Base-by-base conservation (phyloP, 2,113 vertebrate species). In the Puma concolor region DNA sequence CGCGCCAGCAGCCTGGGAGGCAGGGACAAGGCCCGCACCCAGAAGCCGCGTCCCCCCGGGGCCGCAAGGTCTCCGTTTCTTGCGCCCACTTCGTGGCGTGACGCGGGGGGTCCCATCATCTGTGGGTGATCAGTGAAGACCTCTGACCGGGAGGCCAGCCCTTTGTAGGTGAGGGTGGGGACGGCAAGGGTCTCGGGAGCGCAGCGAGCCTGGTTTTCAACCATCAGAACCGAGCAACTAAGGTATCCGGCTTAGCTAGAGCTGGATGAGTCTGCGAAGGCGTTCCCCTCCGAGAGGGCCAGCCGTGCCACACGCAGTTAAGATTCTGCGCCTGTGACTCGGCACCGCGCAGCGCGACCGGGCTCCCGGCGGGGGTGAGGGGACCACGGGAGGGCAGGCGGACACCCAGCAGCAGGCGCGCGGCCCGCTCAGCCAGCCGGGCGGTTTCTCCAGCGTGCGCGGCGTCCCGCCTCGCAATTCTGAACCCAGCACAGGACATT, bases 61-160 rank as follows among this genome's bases (percentile, higher is more conserved):
- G 71, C 31, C 50, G 60, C 60, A 9, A 7, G 97, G 98, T 98
- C 98, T 98, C 98, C 97, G 98, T 98, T 92, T 96, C 31, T 44
- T 2, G 38, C 7, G 23, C n/a, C 52, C 54, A 29, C 72, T 41
- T 57, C 9, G 19, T 16, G 69, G 85, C 21, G 27, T 8, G 38
- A 69, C 17, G 29, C 76, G 41, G 23, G 15, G 38, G 15, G 2
- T 50, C 76, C 21, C 63, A 2, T 19, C 63, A 1, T 19, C 72
- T 27, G 77, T 7, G 57, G 69, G n/a, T 36, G 57, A 38, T 57
- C 64, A 10, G 36, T 54, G 21, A 71, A 60, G 86, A 48, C 11
- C 27, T 86, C 60, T 3, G n/a, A 12, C 29, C 41, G 14, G 64
- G 85, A 36, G 50, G 41, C n/a, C 84, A 27, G 57, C 31, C 44